Evolutionary conservation across 2,888 invertebrate genomes (phyloP).

Genomic region (Tetranychus truncatus): DNA sequence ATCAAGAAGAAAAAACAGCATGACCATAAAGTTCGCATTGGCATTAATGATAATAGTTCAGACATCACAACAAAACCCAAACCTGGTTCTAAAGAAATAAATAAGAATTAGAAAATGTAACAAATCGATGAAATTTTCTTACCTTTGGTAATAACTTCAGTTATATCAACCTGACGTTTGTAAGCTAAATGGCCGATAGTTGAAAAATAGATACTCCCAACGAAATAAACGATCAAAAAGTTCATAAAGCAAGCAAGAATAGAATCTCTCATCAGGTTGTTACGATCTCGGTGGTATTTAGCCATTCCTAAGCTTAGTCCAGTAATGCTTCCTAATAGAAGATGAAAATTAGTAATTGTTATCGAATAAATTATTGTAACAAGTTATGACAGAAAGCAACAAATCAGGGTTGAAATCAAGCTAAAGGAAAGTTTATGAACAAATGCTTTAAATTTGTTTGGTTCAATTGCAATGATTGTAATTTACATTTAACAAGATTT

Average conservation of each 20-base stretch:
- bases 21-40: conserved; percentile 71
- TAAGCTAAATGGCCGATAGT: conserved; percentile 1
- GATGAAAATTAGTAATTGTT: no score
- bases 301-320: conserved; percentile 9
- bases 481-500: no score
- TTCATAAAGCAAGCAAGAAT: background rate
- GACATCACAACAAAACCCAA: conserved; percentile 77
- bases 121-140: background rate
- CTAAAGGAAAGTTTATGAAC: no score
- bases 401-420: no score
- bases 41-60: conserved; percentile 80
- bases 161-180: conserved; percentile 1
- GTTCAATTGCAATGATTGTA: no score
- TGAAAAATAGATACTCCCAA: background rate
- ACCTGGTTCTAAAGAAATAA: conserved; percentile 47
- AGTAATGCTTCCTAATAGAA: background rate
- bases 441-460: no score
- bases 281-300: conserved; percentile 6
- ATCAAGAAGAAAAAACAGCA: conserved; percentile 77
- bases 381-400: no score
- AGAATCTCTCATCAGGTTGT: background rate
- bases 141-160: conserved; percentile 8
- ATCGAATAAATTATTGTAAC: no score
- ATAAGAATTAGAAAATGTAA: background rate
- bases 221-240: background rate